phyloP scores from a whole-genome alignment of 2,797 vertebrate genomes.

The Lepidocolaptes lacrymiger region DNA sequence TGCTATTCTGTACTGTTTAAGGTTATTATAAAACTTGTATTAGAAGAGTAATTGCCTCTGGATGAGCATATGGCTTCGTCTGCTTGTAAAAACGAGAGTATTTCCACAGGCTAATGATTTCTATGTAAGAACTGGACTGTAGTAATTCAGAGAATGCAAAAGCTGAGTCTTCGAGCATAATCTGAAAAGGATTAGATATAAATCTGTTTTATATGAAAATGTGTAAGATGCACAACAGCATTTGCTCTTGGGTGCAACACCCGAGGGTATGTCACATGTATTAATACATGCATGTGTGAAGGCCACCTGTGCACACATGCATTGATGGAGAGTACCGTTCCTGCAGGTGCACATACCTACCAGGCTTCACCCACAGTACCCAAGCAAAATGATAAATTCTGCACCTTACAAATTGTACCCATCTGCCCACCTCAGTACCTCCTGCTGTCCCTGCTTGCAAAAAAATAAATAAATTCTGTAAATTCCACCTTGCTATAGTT shows the following conservation, averaged over 20 bases:
- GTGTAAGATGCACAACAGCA: background rate
- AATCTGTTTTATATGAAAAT: background rate
- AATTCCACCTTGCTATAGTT: background rate
- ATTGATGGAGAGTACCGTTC: background rate
- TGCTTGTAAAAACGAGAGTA: background rate
- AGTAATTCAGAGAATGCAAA: background rate
- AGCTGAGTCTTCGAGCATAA: background rate
- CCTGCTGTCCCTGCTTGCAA: background rate
- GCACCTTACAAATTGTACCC: background rate
- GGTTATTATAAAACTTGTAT: constrained; percentile 21
- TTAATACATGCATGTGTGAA: rapidly evolving
- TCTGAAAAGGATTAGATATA: background rate
- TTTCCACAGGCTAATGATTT: constrained; percentile 39
- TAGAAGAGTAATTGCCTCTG: constrained; percentile 46
- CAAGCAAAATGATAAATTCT: background rate
- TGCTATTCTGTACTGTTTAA: constrained; percentile 31
- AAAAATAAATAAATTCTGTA: background rate
- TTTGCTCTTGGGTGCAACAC: background rate
- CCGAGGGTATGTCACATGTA: rapidly evolving
- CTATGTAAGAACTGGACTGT: background rate
- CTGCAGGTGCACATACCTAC: background rate
- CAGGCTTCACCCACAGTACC: background rate
- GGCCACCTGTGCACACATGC: background rate
- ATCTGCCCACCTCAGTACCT: background rate
- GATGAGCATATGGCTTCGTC: background rate